Percentiles rank a stretch among this genome's conserved stretches.
phyloP scores from a whole-genome alignment of 2,113 vertebrate species.

The Misgurnus mizolepis region DNA sequence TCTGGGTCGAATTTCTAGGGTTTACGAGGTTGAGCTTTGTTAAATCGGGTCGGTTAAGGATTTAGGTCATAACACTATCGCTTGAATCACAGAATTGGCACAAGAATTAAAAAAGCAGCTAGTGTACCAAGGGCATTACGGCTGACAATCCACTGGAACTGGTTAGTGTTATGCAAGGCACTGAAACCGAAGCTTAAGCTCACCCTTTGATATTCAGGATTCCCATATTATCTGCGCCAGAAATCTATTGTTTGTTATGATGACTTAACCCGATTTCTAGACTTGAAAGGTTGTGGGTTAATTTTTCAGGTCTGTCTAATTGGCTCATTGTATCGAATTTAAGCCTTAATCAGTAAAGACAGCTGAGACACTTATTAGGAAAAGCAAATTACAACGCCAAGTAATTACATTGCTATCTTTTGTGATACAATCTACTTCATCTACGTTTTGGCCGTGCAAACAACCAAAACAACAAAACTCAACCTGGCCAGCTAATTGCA shows the following conservation, averaged over 20 bases:
- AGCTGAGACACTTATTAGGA: conserved; percentile 29
- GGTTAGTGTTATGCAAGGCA: background rate
- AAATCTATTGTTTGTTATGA: conserved; percentile 14
- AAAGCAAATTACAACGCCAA: conserved; percentile 12
- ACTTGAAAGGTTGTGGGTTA: conserved; percentile 4
- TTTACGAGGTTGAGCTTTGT: background rate
- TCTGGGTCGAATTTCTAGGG: background rate
- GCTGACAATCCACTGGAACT: background rate
- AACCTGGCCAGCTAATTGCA: background rate
- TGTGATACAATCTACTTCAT: conserved; percentile 6
- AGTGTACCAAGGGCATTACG: background rate
- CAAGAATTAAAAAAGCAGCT: background rate
- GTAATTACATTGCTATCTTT: conserved; percentile 8
- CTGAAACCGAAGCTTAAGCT: background rate
- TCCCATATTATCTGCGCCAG: background rate
- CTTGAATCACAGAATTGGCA: background rate
- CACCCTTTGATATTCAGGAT: background rate
- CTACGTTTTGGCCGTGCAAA: background rate
- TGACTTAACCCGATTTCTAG: background rate
- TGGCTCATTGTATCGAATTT: conserved; percentile 17
- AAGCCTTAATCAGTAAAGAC: conserved; percentile 17
- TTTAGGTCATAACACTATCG: conserved; percentile 19
- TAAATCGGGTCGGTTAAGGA: background rate
- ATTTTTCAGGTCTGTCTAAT: conserved; percentile 15
- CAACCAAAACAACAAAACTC: background rate